Evolutionary conservation across 2,888 invertebrate genomes (phyloP).

Genomic region (Lithophane semibrunnea): DNA sequence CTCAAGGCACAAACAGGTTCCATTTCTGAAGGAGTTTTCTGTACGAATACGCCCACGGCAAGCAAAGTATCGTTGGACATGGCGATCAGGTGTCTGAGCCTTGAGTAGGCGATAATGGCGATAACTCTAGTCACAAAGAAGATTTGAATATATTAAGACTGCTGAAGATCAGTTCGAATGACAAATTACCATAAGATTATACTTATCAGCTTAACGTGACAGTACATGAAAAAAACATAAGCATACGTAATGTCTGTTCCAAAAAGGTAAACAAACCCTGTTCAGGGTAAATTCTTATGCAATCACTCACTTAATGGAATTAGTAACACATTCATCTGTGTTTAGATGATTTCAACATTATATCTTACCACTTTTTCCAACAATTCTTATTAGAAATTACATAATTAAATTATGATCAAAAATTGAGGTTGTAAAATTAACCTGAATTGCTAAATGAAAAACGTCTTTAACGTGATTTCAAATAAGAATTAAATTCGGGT

Average conservation of each 20-base stretch:
- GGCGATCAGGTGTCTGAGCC: slow-evolving; percentile 35
- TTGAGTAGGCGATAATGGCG: slow-evolving; percentile 3
- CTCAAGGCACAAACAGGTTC: slow-evolving; percentile 46
- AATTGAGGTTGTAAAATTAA: not conserved
- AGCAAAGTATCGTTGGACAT: slow-evolving; percentile 15
- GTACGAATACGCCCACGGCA: slow-evolving; percentile 40
- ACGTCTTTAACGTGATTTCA: not conserved
- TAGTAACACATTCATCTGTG: not conserved
- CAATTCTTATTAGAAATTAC: not conserved
- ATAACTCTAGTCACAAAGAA: slow-evolving; percentile 24
- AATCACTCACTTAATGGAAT: not conserved
- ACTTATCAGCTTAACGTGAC: not conserved
- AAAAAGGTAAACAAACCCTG: not conserved
- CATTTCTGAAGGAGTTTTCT: slow-evolving; percentile 35
- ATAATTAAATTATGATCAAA: not conserved
- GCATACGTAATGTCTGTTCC: not conserved
- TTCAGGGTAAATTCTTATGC: not conserved
- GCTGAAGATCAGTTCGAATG: slow-evolving; percentile 2
- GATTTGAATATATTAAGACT: slow-evolving; percentile 36
- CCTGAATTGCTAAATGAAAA: not conserved
- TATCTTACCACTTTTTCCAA: not conserved
- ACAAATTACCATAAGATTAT: slow-evolving; percentile 27
- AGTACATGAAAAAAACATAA: not conserved
- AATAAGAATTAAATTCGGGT: too few species aligned
- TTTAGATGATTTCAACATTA: not conserved